phyloP scores from a whole-genome alignment of 2,113 vertebrate genomes.

The Clarias gariepinus region DNA sequence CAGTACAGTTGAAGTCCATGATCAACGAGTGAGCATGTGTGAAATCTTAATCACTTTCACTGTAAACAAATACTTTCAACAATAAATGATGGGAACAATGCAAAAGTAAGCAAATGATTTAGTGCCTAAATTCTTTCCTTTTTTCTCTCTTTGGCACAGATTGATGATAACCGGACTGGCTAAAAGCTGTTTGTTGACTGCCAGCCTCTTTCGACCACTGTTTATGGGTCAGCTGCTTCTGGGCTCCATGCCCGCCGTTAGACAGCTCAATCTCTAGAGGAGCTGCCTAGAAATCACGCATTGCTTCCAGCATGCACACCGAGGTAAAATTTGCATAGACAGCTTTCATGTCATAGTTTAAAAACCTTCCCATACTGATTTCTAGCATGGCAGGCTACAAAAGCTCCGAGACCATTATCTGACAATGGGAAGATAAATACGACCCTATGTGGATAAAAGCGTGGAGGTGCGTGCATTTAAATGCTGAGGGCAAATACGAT shows the following conservation, averaged over 20 bases:
- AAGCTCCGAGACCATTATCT: slow-evolving; percentile 35
- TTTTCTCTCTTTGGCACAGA: background rate
- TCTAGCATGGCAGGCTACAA: slow-evolving; percentile 1
- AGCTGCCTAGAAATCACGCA: background rate
- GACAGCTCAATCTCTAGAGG: slow-evolving; percentile 16
- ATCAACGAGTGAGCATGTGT: background rate
- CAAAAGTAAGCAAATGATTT: background rate
- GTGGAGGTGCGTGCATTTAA: slow-evolving; percentile 22
- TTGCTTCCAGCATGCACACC: background rate
- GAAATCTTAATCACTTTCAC: background rate
- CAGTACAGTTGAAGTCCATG: background rate
- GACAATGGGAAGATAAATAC: slow-evolving; percentile 19
- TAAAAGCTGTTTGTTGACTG: background rate
- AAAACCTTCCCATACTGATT: slow-evolving; percentile 1
- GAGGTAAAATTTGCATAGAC: background rate
- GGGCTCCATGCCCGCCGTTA: background rate
- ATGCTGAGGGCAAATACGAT: slow-evolving; percentile 18
- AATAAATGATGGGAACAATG: background rate
- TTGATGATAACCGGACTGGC: background rate
- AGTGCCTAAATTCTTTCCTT: background rate
- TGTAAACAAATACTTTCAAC: background rate
- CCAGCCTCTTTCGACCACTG: slow-evolving; percentile 1
- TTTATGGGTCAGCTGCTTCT: slow-evolving; percentile 33
- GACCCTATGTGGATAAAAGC: slow-evolving; percentile 31
- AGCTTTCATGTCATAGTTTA: background rate